Evolutionary conservation across 2,113 vertebrate species (phyloP), one percentile per base, ranked within the genome.

Genomic region (Epinephelus fuscoguttatus): DNA sequence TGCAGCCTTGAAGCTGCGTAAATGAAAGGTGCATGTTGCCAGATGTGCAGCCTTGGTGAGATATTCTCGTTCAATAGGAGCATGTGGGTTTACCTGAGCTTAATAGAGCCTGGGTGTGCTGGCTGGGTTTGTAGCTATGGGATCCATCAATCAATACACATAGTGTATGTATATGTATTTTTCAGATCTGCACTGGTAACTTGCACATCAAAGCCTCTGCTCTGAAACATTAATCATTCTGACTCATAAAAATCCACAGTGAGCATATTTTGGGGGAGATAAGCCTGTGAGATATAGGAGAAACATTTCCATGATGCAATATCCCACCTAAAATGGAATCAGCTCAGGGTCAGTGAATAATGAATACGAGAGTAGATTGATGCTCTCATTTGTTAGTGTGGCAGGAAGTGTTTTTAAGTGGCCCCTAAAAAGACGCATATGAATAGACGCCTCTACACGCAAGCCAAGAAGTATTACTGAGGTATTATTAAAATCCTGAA

Each of bases 141-240:
- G 80, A 53, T 72, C 60, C 25, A 62, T 81, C 50, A 40, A 19
- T 85, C 85, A 2, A 70, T 85, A 85, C 73, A 71, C 33, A 71
- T 61, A 63, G 21, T 45, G 21, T n/a, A 84, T 70, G 56, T 74
- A 62, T 62, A 53, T 86, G 66, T 76, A 78, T 88, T 75, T 84
- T 85, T 81, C 47, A 81, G 70, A 53, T 81, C 0, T 21, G 69
- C 74, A 52, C 64, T 45, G 45, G 59, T 67, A 71, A 67, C 60
- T 50, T 53, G 23, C 42, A 85, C 78, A 84, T 92, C 77, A 92
- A 91, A 81, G 66, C n/a, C 61, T 64, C 66, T 23, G 70, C 80
- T 80, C 66, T 90, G 80, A 85, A 90, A 81, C 72, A 80, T 92
- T 85, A 23, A 91, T 85, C 49, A 86, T 60, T 62, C 57, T 37